Conservation (phyloP, 35 echinoderm and acorn worm species). For the Apostichopus parvimensis region DNA sequence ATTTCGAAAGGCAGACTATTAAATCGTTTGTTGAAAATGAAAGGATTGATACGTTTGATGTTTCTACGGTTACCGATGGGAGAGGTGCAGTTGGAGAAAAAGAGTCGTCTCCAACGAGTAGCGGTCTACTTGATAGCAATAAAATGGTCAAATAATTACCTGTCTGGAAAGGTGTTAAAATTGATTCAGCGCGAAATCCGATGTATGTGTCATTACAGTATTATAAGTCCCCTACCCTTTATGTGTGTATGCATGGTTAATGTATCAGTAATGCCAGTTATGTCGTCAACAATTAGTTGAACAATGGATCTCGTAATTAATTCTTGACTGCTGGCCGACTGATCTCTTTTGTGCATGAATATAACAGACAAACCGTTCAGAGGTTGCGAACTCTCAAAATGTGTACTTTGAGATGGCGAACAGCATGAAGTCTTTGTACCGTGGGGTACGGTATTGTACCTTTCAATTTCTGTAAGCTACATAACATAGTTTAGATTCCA, state of each 20-base stretch:
- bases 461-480: no score
- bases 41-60: background rate
- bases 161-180: slow-evolving; percentile 1
- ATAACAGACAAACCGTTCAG: no score
- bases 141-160: slow-evolving; percentile 20
- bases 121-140: background rate
- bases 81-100: background rate
- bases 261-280: background rate
- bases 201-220: slow-evolving; percentile 15
- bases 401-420: no score
- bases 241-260: background rate
- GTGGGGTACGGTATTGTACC: no score
- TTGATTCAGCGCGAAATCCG: slow-evolving; percentile 10
- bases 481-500: no score
- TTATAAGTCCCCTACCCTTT: background rate
- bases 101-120: background rate
- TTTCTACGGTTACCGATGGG: background rate
- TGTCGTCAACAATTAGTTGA: background rate
- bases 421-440: no score
- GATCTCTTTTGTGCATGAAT: background rate
- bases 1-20: background rate
- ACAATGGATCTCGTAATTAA: background rate
- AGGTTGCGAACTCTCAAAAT: no score
- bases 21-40: background rate
- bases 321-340: background rate